Conservation (phyloP, 2,113 vertebrate genomes). For the Halichoerus grypus region DNA sequence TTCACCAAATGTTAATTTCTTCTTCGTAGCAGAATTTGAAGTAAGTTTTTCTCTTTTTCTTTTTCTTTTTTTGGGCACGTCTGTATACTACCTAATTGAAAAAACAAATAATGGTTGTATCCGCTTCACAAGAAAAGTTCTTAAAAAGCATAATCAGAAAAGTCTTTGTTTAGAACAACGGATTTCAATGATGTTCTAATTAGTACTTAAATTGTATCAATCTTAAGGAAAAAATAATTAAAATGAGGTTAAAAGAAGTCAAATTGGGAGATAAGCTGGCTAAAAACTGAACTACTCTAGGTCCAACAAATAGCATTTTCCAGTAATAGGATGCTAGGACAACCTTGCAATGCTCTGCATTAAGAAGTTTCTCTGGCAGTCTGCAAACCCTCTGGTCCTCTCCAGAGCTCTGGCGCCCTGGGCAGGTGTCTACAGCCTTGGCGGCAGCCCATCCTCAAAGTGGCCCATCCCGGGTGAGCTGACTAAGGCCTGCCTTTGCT, state of each 20-base stretch:
- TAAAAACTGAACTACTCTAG: background rate
- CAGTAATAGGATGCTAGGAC: background rate
- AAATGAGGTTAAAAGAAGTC: slow-evolving; percentile 44
- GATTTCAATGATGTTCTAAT: slow-evolving; percentile 49
- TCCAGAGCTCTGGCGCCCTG: background rate
- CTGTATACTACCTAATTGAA: slow-evolving; percentile 27
- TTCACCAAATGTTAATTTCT: slow-evolving; percentile 66
- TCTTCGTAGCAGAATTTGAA: slow-evolving; percentile 13
- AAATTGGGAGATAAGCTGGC: background rate
- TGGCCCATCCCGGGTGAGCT: background rate
- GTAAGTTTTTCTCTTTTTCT: slow-evolving; percentile 8
- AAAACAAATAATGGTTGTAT: slow-evolving; percentile 51
- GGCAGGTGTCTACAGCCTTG: background rate
- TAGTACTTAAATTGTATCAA: slow-evolving; percentile 27
- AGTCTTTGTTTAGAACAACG: slow-evolving; percentile 29
- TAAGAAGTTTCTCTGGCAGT: background rate
- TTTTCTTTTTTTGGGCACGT: background rate
- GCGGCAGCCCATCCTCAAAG: fast-evolving
- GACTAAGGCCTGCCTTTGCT: background rate
- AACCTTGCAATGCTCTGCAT: background rate
- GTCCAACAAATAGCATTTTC: background rate
- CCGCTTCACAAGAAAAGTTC: slow-evolving; percentile 18
- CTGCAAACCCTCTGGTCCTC: background rate
- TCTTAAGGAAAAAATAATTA: slow-evolving; percentile 42
- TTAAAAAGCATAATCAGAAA: slow-evolving; percentile 58